Percentiles rank a stretch among this genome's conserved stretches.
phyloP scores from a whole-genome alignment of 1,140 invertebrate genomes.

The Drosophila auraria region DNA sequence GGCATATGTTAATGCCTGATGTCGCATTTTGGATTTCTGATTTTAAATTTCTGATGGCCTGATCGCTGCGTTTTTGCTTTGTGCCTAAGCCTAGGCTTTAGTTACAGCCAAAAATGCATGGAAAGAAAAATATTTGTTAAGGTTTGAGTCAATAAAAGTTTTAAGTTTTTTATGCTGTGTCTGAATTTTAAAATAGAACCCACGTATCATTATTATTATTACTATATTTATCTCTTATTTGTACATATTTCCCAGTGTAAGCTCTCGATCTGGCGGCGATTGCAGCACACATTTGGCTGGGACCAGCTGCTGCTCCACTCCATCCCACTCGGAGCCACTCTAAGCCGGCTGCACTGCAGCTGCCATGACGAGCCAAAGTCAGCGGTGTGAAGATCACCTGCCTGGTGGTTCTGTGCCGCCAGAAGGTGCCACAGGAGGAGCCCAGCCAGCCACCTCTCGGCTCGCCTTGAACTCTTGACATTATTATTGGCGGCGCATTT shows the following conservation, averaged over 20 bases:
- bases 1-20: slow-evolving; percentile 32
- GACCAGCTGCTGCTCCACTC: slow-evolving; percentile 51
- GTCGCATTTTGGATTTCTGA: slow-evolving; percentile 14
- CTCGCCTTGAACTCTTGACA: slow-evolving; percentile 73
- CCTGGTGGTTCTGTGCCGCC: slow-evolving; percentile 13
- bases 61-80: slow-evolving; percentile 22
- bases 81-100: slow-evolving; percentile 57
- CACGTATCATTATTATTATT: no score
- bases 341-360: slow-evolving; percentile 49
- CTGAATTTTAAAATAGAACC: no score
- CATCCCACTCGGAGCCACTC: slow-evolving; percentile 29
- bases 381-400: slow-evolving; percentile 36
- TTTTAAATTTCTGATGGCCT: slow-evolving; percentile 15
- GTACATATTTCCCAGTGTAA: slow-evolving; percentile 3
- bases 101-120: slow-evolving; percentile 13
- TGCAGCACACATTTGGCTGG: slow-evolving; percentile 47
- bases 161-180: not conserved
- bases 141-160: not conserved
- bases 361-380: slow-evolving; percentile 44
- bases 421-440: slow-evolving; percentile 30
- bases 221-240: not conserved
- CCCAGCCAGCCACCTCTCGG: not conserved
- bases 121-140: not conserved
- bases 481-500: slow-evolving; percentile 60
- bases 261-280: slow-evolving; percentile 30